Base-by-base conservation (phyloP, 2,797 vertebrate species). In the Tinamus major region DNA sequence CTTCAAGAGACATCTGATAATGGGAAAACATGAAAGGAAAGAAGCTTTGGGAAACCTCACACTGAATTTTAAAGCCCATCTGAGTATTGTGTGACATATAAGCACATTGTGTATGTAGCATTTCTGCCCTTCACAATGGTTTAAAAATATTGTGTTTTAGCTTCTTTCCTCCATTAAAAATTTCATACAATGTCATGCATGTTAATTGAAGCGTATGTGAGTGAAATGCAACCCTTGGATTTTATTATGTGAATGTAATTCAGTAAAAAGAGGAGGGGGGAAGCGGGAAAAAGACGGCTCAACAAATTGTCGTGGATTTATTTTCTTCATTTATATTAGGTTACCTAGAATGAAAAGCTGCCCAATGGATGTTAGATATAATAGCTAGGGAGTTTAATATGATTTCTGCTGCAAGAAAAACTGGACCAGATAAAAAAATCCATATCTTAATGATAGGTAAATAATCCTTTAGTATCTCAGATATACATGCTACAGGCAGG, bases 361-460 rank as follows among this genome's bases (percentile, higher is more conserved):
- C 85, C 94, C 96, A 90, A 86, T 86, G 96, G 89, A 95, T 74
- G 91, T 94, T 95, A 64, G 44, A 93, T 82, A 72, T 94, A 96
- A 97, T 95, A 93, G 75, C 90, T 89, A 92, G 85, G 89, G 93
- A 76, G 61, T 93, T 96, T 97, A 97, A 96, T 96, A 91, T 37
- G 76, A 96, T 96, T 96, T 97, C 95, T 90, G 89, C 95, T 95
- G 93, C 87, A 91, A 93, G 96, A 97, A 96, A 97, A 97, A 93
- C 41, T 90, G 93, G 74, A 80, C 79, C 93, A 95, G 96, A 97
- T 95, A 97, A 97, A 97, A 96, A 96, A 95, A 94, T 96, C 88
- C 90, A 18, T 96, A 95, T 97, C 96, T 96, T 98, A 97, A 97
- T 96, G 97, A 96, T 94, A 95, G 95, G 97, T 96, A 96, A 97